These are phyloP conservation scores for Drosophila antonietae DNA, from an alignment of 2,888 invertebrate species.

Conservation along the genomic window DNA sequence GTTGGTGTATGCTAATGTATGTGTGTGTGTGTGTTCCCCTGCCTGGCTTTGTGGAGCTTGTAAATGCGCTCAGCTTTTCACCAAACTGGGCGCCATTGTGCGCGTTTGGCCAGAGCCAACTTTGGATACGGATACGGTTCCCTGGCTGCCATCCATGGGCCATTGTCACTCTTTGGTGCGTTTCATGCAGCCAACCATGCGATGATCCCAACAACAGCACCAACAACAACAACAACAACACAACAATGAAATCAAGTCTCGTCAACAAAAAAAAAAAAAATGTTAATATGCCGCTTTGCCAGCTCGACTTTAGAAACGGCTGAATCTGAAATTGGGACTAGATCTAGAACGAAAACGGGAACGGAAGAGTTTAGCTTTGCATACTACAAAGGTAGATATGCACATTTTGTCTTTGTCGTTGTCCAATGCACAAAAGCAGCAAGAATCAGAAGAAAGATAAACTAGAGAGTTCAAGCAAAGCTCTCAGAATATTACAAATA, in stretches of 20 bases:
- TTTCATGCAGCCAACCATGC: slow-evolving; percentile 68
- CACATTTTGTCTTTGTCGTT: slow-evolving; percentile 21
- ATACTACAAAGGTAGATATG: slow-evolving; percentile 43
- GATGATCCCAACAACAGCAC: slow-evolving; percentile 46
- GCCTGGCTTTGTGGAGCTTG: slow-evolving; percentile 33
- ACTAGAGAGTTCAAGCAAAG: neutral
- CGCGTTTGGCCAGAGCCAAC: slow-evolving; percentile 47
- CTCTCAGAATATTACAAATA: too few species aligned
- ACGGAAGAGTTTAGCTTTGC: slow-evolving; percentile 35
- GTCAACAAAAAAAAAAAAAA: slow-evolving; percentile 35
- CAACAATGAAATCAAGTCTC: slow-evolving; percentile 44
- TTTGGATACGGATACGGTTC: slow-evolving; percentile 64
- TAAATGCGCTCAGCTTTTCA: slow-evolving; percentile 67
- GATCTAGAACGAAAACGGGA: slow-evolving; percentile 14
- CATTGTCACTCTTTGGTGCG: slow-evolving; percentile 68
- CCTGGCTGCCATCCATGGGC: slow-evolving; percentile 57
- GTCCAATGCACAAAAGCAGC: slow-evolving; percentile 36
- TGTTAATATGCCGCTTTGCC: slow-evolving; percentile 49
- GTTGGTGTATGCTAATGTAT: slow-evolving; percentile 1
- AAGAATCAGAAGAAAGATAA: neutral
- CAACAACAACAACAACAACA: slow-evolving; percentile 17
- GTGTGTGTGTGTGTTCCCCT: slow-evolving; percentile 29
- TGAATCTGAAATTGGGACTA: slow-evolving; percentile 19
- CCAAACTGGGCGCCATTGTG: slow-evolving; percentile 64
- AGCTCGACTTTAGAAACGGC: slow-evolving; percentile 16